These are phyloP conservation scores for Gasterosteus nipponicus DNA, from an alignment of 2,113 vertebrate genomes.

Conservation along the genomic window DNA sequence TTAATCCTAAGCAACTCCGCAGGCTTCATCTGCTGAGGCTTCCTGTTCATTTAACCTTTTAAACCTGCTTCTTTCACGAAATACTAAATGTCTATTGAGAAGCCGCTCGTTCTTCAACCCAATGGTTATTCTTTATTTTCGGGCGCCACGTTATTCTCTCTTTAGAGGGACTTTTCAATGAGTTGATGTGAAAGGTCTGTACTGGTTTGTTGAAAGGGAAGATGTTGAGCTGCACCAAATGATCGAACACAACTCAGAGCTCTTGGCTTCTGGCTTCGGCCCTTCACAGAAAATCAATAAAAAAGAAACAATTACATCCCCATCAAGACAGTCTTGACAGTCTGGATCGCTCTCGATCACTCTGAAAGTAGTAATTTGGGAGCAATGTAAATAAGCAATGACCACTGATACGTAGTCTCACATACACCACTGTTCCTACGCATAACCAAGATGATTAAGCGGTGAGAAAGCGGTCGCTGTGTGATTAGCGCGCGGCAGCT, in stretches of 20 bases:
- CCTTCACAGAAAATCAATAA: background rate
- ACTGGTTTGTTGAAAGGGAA: background rate
- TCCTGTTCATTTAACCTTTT: constrained; percentile 8
- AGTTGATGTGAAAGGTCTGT: background rate
- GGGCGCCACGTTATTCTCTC: background rate
- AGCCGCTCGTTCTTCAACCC: background rate
- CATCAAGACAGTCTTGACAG: background rate
- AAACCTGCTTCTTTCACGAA: constrained; percentile 16
- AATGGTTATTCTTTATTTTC: background rate
- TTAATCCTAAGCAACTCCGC: background rate
- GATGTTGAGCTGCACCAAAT: constrained; percentile 9
- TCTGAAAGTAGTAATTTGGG: constrained; percentile 7
- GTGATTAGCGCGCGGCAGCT: too few relatives aligned
- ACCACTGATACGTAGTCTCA: too few relatives aligned
- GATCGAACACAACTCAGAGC: background rate
- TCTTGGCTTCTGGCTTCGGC: background rate
- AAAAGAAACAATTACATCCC: background rate
- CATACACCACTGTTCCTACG: too few relatives aligned
- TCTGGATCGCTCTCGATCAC: background rate
- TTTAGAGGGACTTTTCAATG: background rate
- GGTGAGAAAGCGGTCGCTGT: too few relatives aligned
- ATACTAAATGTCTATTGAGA: background rate
- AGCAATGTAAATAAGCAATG: constrained; percentile 11
- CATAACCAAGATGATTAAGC: background rate
- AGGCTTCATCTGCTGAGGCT: constrained; percentile 3